Evolutionary conservation across 2,113 vertebrate species (phyloP).

Genomic region (Oxygymnocypris stewartii): DNA sequence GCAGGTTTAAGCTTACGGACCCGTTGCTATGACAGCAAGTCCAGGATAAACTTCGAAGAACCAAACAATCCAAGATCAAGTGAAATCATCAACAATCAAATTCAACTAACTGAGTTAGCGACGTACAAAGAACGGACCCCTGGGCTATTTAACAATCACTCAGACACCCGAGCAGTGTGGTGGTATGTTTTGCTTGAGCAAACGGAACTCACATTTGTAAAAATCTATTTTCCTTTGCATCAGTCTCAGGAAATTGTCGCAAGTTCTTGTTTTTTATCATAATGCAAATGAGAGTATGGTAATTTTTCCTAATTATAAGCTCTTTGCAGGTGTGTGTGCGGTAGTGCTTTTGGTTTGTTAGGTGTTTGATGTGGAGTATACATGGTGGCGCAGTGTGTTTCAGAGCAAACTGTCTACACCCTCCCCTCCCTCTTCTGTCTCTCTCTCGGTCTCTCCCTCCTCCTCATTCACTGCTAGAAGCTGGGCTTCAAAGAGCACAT

Average conservation of each 20-base stretch:
- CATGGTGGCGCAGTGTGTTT: conserved; percentile 10
- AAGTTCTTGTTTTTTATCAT: not conserved
- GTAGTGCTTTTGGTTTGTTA: not conserved
- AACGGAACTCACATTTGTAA: not conserved
- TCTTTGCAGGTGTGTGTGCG: not conserved
- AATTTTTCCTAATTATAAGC: not conserved
- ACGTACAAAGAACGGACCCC: too few relatives aligned
- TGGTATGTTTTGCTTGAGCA: not conserved
- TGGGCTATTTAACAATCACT: not conserved
- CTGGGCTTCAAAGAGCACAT: conserved; percentile 61
- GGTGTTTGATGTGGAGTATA: conserved; percentile 24
- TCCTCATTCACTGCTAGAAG: conserved; percentile 50
- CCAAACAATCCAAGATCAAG: too few relatives aligned
- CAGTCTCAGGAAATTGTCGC: not conserved
- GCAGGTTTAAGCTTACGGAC: too few relatives aligned
- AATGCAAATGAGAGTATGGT: conserved; percentile 6
- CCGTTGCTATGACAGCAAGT: too few relatives aligned
- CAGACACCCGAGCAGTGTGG: not conserved
- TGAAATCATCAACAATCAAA: too few relatives aligned
- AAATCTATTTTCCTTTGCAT: not conserved
- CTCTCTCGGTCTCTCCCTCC: not conserved
- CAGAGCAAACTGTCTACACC: not conserved
- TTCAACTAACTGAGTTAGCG: too few relatives aligned
- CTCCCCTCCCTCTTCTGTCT: not conserved
- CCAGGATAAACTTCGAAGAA: too few relatives aligned